Evolutionary conservation across 2,888 invertebrate species (phyloP).

Genomic region (Drosophila quasianomalipes): DNA sequence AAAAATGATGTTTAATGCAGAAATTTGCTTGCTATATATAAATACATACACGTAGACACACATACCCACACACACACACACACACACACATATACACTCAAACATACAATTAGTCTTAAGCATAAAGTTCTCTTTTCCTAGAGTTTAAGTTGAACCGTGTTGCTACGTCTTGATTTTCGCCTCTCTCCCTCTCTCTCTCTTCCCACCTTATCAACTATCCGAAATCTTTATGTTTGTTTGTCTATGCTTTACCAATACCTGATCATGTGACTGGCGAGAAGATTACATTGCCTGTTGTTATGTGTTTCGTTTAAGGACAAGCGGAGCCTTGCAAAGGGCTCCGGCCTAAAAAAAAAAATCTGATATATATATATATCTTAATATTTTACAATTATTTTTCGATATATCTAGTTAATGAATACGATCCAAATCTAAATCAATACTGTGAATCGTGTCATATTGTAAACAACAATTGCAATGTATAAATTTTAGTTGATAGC

Average conservation of each 20-base stretch:
- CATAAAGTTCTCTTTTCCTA: slow-evolving; percentile 70
- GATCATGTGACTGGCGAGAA: slow-evolving; percentile 49
- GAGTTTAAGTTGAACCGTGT: slow-evolving; percentile 62
- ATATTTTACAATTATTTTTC: slow-evolving; percentile 42
- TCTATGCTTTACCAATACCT: slow-evolving; percentile 42
- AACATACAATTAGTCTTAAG: slow-evolving; percentile 64
- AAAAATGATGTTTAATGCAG: slow-evolving; percentile 58
- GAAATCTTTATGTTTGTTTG: slow-evolving; percentile 51
- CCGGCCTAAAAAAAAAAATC: slow-evolving; percentile 39
- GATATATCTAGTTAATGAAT: slow-evolving; percentile 39
- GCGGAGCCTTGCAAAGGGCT: slow-evolving; percentile 53
- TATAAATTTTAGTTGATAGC: slow-evolving; percentile 63
- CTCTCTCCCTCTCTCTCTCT: slow-evolving; percentile 4
- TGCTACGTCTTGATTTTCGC: slow-evolving; percentile 63
- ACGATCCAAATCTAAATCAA: slow-evolving; percentile 42
- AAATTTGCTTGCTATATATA: slow-evolving; percentile 65
- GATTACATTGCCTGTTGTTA: slow-evolving; percentile 55
- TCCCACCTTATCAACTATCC: slow-evolving; percentile 19
- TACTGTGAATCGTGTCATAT: slow-evolving; percentile 60
- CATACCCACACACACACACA: slow-evolving; percentile 27
- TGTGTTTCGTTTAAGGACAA: slow-evolving; percentile 71
- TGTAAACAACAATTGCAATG: slow-evolving; percentile 61
- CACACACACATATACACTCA: slow-evolving; percentile 31
- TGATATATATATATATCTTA: slow-evolving; percentile 47
- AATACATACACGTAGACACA: slow-evolving; percentile 44